Conservation (phyloP, 2,888 invertebrate species). For the Bedellia somnulentella region DNA sequence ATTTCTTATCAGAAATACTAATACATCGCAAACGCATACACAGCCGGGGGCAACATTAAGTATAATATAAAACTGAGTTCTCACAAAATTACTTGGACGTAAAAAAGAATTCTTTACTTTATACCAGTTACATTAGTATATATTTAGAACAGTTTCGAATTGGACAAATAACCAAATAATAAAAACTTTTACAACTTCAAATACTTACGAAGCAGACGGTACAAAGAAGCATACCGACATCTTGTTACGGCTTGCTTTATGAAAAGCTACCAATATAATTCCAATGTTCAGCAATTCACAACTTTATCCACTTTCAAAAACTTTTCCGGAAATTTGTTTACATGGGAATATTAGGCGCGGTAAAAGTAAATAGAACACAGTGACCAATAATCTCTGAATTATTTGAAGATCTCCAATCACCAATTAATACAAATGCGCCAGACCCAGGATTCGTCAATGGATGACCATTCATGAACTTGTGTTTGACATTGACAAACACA, state of each 20-base stretch:
- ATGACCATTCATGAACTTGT: slow-evolving; percentile 61
- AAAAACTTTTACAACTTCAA: slow-evolving; percentile 12
- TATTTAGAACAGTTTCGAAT: too few species aligned
- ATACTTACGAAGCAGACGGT: slow-evolving; percentile 64
- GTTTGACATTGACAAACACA: too few species aligned
- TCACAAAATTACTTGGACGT: too few species aligned
- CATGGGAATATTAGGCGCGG: slow-evolving; percentile 32
- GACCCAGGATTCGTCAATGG: slow-evolving; percentile 58
- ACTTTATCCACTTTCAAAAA: background rate
- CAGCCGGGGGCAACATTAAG: too few species aligned
- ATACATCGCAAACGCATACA: too few species aligned
- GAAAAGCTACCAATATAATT: background rate
- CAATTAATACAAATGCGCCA: slow-evolving; percentile 58
- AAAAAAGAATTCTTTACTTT: too few species aligned
- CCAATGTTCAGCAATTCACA: background rate
- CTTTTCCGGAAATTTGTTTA: slow-evolving; percentile 1
- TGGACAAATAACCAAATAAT: slow-evolving; percentile 4
- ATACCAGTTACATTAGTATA: too few species aligned
- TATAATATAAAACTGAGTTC: too few species aligned
- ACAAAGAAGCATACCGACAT: slow-evolving; percentile 73
- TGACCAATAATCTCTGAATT: slow-evolving; percentile 60
- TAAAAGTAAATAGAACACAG: slow-evolving; percentile 42
- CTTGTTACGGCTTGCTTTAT: slow-evolving; percentile 23
- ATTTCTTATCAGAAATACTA: too few species aligned
- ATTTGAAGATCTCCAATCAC: slow-evolving; percentile 60